These are phyloP conservation scores for Cheirogaleus major DNA, from an alignment of 2,797 vertebrate species.

Conservation along the genomic window DNA sequence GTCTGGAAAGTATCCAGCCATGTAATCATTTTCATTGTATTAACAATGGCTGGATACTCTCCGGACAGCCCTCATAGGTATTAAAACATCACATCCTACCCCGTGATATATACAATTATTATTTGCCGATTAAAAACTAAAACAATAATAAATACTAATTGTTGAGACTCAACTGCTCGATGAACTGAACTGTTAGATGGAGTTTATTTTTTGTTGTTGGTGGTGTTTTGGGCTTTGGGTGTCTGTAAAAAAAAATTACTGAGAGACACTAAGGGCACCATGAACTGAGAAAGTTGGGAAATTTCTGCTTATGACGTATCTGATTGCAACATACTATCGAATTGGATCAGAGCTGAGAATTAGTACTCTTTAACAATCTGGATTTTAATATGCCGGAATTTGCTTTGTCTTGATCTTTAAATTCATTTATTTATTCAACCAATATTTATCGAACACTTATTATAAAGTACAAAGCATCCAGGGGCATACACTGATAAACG, in stretches of 20 bases:
- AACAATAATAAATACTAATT: neutral
- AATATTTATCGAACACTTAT: neutral
- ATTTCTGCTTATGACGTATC: neutral
- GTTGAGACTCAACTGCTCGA: neutral
- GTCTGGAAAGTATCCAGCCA: too few species aligned
- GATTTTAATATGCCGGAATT: neutral
- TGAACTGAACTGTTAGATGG: neutral
- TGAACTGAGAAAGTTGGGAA: neutral
- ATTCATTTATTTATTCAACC: neutral
- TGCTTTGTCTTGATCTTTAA: neutral
- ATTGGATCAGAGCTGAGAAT: neutral
- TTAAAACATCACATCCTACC: neutral
- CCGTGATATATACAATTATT: neutral
- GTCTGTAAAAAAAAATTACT: neutral
- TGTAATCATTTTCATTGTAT: too few species aligned
- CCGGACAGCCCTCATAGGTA: neutral
- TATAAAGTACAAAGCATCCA: neutral
- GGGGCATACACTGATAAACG: neutral
- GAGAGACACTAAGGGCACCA: neutral
- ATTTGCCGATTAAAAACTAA: neutral
- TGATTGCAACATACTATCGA: neutral
- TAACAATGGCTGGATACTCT: too few species aligned
- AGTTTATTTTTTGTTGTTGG: neutral
- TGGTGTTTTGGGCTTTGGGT: neutral
- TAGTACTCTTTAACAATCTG: neutral